A percentile compares a stretch with the other conserved stretches of the same genome.
Conservation (phyloP, 1,140 invertebrate species). For the Cepaea nemoralis region DNA sequence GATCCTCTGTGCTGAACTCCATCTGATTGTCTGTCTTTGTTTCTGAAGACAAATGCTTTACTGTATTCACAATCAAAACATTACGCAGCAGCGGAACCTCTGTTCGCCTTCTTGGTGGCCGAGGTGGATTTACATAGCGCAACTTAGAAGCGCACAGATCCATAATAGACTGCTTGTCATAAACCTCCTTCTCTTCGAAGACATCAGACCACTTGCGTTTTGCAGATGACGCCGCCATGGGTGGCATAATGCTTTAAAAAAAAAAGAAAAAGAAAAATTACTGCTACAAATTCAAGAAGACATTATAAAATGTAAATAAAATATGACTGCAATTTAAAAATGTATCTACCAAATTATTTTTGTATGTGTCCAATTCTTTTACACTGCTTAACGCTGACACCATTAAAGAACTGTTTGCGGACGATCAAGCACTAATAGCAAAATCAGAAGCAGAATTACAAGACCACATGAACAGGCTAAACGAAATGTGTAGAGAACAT, state of each 20-base stretch:
- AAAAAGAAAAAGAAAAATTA: slow-evolving; percentile 3
- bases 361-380: too few relatives aligned
- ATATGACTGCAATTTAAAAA: neutral
- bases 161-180: slow-evolving; percentile 36
- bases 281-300: too few relatives aligned
- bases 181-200: slow-evolving; percentile 24
- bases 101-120: slow-evolving; percentile 28
- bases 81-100: slow-evolving; percentile 37
- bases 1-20: slow-evolving; percentile 35
- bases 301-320: neutral
- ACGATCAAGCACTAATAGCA: too few relatives aligned
- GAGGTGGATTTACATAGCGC: slow-evolving; percentile 38
- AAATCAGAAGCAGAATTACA: too few relatives aligned
- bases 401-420: too few relatives aligned
- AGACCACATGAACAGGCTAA: too few relatives aligned
- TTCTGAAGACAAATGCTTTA: slow-evolving; percentile 36
- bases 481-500: too few relatives aligned
- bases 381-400: too few relatives aligned
- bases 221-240: slow-evolving; percentile 36
- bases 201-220: slow-evolving; percentile 40
- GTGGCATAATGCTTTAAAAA: slow-evolving; percentile 38
- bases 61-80: slow-evolving; percentile 39
- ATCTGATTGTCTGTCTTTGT: slow-evolving; percentile 29
- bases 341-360: too few relatives aligned
- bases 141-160: slow-evolving; percentile 36